A percentile compares a stretch with the other conserved stretches of the same genome.
phyloP scores from a whole-genome alignment of 1,140 invertebrate species.

The Asbolus verrucosus region DNA sequence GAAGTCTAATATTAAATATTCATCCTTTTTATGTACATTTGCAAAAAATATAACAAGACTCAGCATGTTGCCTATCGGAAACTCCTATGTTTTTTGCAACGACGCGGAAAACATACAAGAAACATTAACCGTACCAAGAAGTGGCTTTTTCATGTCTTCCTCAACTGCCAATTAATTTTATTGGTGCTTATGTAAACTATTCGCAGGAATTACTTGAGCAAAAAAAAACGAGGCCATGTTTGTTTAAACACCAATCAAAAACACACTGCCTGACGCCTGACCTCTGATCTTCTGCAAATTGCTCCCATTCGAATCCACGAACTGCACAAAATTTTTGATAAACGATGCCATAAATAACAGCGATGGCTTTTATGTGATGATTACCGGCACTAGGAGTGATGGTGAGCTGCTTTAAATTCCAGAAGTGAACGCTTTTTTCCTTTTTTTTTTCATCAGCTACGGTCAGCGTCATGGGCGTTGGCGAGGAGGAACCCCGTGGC shows the following conservation, averaged over 20 bases:
- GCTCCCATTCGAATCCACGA: not conserved
- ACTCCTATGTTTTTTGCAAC: too few species aligned
- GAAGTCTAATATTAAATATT: too few species aligned
- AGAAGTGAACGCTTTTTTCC: constrained; percentile 12
- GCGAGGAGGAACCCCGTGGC: constrained; percentile 18
- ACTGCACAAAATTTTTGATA: not conserved
- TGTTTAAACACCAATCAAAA: constrained; percentile 16
- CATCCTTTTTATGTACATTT: too few species aligned
- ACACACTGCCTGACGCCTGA: too few species aligned
- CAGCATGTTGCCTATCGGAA: too few species aligned
- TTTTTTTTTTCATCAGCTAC: too few species aligned
- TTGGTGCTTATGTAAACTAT: constrained; percentile 2
- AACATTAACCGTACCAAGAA: too few species aligned
- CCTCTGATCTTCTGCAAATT: constrained; percentile 1
- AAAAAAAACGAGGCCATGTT: constrained; percentile 14
- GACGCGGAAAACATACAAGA: not conserved
- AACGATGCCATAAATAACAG: not conserved
- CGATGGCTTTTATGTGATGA: not conserved
- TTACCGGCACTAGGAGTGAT: not conserved
- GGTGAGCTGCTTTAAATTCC: constrained; percentile 5
- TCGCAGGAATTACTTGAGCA: not conserved
- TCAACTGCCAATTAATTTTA: constrained; percentile 30
- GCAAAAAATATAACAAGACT: too few species aligned
- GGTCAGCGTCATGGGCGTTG: constrained; percentile 46
- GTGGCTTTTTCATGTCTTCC: not conserved